Percentiles rank a stretch among this genome's conserved stretches.
These are phyloP conservation scores for Agrochola litura DNA, from an alignment of 2,888 invertebrate species.

Conservation along the genomic window DNA sequence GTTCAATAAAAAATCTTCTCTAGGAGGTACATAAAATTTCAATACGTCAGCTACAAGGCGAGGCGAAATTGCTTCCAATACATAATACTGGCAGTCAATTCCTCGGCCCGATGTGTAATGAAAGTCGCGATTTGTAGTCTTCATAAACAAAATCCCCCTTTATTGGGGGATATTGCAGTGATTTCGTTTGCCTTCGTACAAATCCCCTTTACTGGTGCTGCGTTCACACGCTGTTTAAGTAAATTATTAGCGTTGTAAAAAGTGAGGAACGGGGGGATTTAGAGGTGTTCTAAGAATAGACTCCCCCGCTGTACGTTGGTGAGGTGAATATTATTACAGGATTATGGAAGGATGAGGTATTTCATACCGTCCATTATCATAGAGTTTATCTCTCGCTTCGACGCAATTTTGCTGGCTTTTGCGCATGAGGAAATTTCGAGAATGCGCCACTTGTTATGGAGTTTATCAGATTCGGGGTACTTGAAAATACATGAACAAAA, in stretches of 20 bases:
- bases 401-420: background rate
- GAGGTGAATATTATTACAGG: background rate
- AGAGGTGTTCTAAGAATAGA: slow-evolving; percentile 28
- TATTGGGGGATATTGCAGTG: slow-evolving; percentile 83
- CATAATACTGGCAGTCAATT: slow-evolving; percentile 86
- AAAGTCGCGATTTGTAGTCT: slow-evolving; percentile 87
- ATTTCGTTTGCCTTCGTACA: slow-evolving; percentile 79
- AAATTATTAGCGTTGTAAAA: slow-evolving; percentile 61
- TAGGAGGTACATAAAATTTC: slow-evolving; percentile 50
- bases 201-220: slow-evolving; percentile 60
- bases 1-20: slow-evolving; percentile 49
- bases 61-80: slow-evolving; percentile 84
- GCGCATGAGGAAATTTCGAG: background rate
- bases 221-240: slow-evolving; percentile 63
- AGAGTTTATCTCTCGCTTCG: background rate
- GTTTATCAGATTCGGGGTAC: background rate
- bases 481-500: background rate
- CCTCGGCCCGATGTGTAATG: slow-evolving; percentile 78
- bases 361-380: background rate
- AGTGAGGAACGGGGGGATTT: slow-evolving; percentile 40
- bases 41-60: slow-evolving; percentile 66
- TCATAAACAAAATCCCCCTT: slow-evolving; percentile 89
- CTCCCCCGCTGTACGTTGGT: background rate
- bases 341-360: background rate
- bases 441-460: background rate